These are phyloP conservation scores for Gambusia yucatana DNA, from an alignment of 2,797 vertebrate genomes.

Conservation along the genomic window DNA sequence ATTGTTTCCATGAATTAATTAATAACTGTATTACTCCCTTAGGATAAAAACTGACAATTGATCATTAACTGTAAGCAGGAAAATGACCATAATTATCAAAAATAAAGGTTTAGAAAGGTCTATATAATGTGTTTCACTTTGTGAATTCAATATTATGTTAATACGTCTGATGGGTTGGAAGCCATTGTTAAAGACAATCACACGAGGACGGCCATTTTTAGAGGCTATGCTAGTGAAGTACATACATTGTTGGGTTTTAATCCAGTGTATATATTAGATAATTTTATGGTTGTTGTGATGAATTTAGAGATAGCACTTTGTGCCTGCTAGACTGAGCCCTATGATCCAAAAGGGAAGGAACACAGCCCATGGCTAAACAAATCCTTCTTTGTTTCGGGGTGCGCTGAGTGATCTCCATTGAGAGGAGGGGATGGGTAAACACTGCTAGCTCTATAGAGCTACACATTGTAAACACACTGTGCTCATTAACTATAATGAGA, in stretches of 20 bases:
- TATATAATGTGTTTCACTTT: neutral
- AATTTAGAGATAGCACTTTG: constrained; percentile 70
- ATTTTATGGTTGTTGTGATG: constrained; percentile 68
- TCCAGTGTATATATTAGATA: constrained; percentile 59
- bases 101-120: neutral
- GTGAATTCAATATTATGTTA: neutral
- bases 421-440: constrained; percentile 82
- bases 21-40: neutral
- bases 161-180: neutral
- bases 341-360: constrained; percentile 77
- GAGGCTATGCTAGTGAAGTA: constrained; percentile 8
- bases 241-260: constrained; percentile 59
- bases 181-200: neutral
- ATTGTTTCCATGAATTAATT: neutral
- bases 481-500: constrained; percentile 86
- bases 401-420: constrained; percentile 82
- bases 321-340: constrained; percentile 74
- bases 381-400: constrained; percentile 80
- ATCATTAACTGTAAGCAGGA: neutral
- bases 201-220: neutral
- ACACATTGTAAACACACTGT: constrained; percentile 83
- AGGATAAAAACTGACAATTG: no score
- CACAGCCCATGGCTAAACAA: constrained; percentile 81
- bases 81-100: neutral
- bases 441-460: constrained; percentile 79